Evolutionary conservation across 2,888 invertebrate species (phyloP).

Genomic region (Ochlodes sylvanus): DNA sequence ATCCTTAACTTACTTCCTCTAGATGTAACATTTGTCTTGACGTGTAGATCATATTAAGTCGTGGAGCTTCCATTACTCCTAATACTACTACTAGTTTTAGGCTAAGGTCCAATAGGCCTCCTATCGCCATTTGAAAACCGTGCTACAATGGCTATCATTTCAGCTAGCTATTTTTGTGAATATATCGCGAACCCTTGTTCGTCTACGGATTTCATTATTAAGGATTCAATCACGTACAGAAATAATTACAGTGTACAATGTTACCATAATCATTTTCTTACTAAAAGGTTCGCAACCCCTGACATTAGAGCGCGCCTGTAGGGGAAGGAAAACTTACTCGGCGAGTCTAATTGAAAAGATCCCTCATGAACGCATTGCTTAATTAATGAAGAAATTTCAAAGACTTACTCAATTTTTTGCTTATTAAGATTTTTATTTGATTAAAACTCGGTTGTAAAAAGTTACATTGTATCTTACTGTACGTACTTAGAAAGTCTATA

Average conservation of each 20-base stretch:
- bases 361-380: constrained; percentile 19
- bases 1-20: too few species aligned
- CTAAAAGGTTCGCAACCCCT: constrained; percentile 6
- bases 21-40: too few species aligned
- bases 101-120: too few species aligned
- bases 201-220: too few species aligned
- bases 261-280: not conserved
- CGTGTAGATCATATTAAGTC: too few species aligned
- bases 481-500: not conserved
- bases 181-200: too few species aligned
- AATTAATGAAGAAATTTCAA: constrained; percentile 19
- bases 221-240: too few species aligned
- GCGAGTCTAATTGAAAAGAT: constrained; percentile 27
- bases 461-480: not conserved
- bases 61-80: too few species aligned
- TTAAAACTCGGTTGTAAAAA: not conserved
- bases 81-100: too few species aligned
- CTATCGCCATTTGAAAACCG: too few species aligned
- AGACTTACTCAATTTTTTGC: constrained; percentile 7
- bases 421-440: constrained; percentile 4
- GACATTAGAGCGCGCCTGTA: constrained; percentile 11
- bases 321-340: constrained; percentile 26
- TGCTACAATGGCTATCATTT: too few species aligned
- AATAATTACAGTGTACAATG: not conserved
- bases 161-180: too few species aligned